These are phyloP conservation scores for Ceratina australensis DNA, from an alignment of 1,140 invertebrate genomes.

Conservation along the genomic window DNA sequence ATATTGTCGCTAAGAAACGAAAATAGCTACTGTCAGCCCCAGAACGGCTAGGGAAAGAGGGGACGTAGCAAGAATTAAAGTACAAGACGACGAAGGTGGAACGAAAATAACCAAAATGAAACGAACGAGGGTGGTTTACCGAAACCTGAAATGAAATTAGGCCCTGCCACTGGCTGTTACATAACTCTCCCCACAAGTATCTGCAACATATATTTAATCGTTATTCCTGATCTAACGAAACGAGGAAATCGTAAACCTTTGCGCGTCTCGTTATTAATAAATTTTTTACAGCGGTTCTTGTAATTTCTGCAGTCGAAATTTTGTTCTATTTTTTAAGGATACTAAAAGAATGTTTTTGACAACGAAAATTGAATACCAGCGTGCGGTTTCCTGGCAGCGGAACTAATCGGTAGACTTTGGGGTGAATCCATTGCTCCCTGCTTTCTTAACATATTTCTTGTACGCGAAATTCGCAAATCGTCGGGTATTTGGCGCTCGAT, in stretches of 20 bases:
- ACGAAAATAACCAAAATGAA: constrained; percentile 38
- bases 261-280: too few relatives aligned
- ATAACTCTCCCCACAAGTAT: constrained; percentile 28
- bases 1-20: constrained; percentile 68
- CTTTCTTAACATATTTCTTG: neutral
- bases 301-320: too few relatives aligned
- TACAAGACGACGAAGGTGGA: constrained; percentile 39
- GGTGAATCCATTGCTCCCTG: neutral
- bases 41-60: constrained; percentile 53
- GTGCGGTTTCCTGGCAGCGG: neutral
- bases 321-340: too few relatives aligned
- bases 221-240: too few relatives aligned
- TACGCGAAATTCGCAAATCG: neutral
- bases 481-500: neutral
- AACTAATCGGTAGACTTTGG: neutral
- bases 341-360: too few relatives aligned
- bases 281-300: too few relatives aligned
- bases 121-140: constrained; percentile 26
- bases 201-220: too few relatives aligned
- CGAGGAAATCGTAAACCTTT: too few relatives aligned
- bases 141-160: constrained; percentile 38
- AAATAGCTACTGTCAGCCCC: constrained; percentile 67
- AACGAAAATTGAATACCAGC: neutral
- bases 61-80: constrained; percentile 25
- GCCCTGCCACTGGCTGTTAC: constrained; percentile 21